Evolutionary conservation across 2,888 invertebrate species (phyloP).

Genomic region (Teleiodes luculella): DNA sequence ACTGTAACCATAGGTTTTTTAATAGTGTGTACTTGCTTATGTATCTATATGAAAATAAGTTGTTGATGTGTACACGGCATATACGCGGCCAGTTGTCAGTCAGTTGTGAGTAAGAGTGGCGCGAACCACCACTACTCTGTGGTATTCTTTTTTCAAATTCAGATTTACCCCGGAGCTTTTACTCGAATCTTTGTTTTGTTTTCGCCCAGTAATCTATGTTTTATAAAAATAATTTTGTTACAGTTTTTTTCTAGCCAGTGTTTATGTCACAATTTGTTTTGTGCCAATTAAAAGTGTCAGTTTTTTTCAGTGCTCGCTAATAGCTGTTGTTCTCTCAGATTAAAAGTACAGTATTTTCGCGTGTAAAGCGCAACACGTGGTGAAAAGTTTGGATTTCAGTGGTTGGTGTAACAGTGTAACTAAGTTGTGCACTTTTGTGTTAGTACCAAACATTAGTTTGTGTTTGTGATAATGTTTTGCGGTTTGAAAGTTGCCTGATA

Average conservation of each 20-base stretch:
- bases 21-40: slow-evolving; percentile 42
- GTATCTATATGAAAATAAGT: slow-evolving; percentile 66
- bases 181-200: not conserved
- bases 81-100: slow-evolving; percentile 71
- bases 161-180: slow-evolving; percentile 2
- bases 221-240: no score
- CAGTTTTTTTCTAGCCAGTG: not conserved
- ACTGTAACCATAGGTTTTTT: not conserved
- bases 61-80: slow-evolving; percentile 58
- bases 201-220: not conserved
- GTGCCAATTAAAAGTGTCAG: not conserved
- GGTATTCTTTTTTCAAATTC: slow-evolving; percentile 45
- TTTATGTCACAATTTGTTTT: not conserved
- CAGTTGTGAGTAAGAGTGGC: slow-evolving; percentile 57
- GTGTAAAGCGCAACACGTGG: slow-evolving; percentile 57
- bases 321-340: no score
- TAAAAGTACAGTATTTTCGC: slow-evolving; percentile 23
- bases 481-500: slow-evolving; percentile 30
- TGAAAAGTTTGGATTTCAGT: slow-evolving; percentile 49
- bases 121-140: slow-evolving; percentile 34
- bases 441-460: slow-evolving; percentile 7
- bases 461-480: slow-evolving; percentile 23
- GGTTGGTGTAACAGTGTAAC: slow-evolving; percentile 44
- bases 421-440: slow-evolving; percentile 7
- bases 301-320: no score